Evolutionary conservation across 37 sponge, comb jelly and placozoan genomes (phyloP), one percentile per base, ranked within the genome.

Genomic region (Oopsacas minuta): DNA sequence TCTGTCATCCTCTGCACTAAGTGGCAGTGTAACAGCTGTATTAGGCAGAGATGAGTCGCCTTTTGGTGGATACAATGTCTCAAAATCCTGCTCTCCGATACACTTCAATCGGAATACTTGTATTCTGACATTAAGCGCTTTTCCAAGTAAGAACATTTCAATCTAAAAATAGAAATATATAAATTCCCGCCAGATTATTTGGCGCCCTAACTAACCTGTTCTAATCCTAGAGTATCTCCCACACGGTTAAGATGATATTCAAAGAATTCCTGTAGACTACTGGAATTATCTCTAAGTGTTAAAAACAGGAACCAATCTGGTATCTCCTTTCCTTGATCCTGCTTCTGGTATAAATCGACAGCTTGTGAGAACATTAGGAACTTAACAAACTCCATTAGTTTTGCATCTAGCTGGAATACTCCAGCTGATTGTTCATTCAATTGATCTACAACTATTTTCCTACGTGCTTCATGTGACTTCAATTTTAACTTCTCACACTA

Each of bases 1-100:
- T n/a, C 75, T 3, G 75, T 61, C 75, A n/a, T 61, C 75, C 75
- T 61, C 75, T 10, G 75, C 75, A n/a, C 75, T 25, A 25, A 61
- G 75, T n/a, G 30, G 28, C 20, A 61, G 5, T 3, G 7, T n/a
- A 10, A 3, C 32, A 7, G 30, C 1, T 34, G 22, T 5, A 61
- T 3, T 3, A 20, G 20, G 28, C 17, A 61, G 28, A 10, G 75
- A 10, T 10, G 30, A 20, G 28, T 61, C 75, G 5, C 28, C 75
- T 15, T 17, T 42, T 3, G 75, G 30, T 5, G 75, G 75, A 34
- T 61, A 61, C 30, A 25, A 3, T 3, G 75, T 61, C 75, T 61
- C 28, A 12, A 61, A 61, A n/a, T 61, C 75, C 1, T 3, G 32
- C 75, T 61, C 30, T 12, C 30, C 75, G 28, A 61, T 3, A 12